Evolutionary conservation across 2,113 vertebrate genomes (phyloP).

Genomic region (Crypturellus undulatus): DNA sequence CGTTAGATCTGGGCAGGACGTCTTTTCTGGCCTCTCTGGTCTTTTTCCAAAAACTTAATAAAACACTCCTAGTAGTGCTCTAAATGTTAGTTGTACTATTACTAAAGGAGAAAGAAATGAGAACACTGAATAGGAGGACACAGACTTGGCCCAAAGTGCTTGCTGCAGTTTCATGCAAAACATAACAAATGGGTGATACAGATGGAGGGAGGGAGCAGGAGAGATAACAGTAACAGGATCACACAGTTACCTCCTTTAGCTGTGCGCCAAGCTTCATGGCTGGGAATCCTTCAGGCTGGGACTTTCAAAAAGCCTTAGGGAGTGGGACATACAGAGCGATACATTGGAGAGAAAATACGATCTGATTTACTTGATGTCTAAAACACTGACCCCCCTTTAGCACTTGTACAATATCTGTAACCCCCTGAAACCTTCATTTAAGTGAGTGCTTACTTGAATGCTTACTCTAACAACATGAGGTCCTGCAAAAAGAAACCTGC

Average conservation of each 20-base stretch:
- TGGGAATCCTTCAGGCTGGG: neutral
- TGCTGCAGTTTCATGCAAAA: neutral
- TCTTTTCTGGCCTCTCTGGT: neutral
- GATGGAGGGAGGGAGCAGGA: neutral
- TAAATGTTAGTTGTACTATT: neutral
- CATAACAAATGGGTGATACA: neutral
- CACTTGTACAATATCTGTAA: neutral
- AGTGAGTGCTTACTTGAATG: neutral
- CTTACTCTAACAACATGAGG: neutral
- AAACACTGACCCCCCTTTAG: neutral
- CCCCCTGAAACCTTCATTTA: neutral
- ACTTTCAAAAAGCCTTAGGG: neutral
- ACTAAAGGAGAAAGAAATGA: neutral
- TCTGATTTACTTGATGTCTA: neutral
- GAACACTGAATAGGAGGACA: neutral
- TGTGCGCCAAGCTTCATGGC: neutral
- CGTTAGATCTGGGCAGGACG: neutral
- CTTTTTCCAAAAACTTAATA: neutral
- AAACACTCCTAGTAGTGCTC: neutral
- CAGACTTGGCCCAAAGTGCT: neutral
- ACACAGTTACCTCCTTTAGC: neutral
- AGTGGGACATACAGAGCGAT: neutral
- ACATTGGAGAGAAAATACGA: neutral
- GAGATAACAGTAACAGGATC: neutral
- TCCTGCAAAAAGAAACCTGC: neutral